Evolutionary conservation across 2,888 invertebrate species (phyloP).

Genomic region (Notocelia uddmanniana): DNA sequence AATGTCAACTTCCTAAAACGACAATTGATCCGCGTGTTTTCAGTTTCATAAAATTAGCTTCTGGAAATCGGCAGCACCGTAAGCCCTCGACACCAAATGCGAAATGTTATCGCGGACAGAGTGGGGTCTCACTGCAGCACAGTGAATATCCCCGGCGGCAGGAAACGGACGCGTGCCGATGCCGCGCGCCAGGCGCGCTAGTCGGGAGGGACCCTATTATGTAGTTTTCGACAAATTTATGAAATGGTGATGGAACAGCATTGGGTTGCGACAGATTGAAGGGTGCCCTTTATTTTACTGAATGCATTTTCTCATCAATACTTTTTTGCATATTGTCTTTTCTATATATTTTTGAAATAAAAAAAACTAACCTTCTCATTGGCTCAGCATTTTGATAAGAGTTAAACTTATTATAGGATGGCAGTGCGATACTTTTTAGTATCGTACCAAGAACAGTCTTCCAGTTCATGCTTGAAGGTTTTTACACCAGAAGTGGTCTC

Average conservation of each 20-base stretch:
- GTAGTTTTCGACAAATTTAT: constrained; percentile 16
- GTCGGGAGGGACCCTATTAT: not conserved
- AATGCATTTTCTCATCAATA: not conserved
- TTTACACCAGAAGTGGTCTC: too few species aligned
- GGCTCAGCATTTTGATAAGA: too few species aligned
- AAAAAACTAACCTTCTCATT: too few species aligned
- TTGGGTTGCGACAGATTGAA: not conserved
- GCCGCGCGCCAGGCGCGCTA: not conserved
- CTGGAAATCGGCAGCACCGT: not conserved
- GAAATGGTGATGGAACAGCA: constrained; percentile 6
- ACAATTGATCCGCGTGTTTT: too few species aligned
- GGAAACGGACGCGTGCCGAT: constrained; percentile 4
- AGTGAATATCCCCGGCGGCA: not conserved
- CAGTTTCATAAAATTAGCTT: not conserved
- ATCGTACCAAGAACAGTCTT: too few species aligned
- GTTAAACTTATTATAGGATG: too few species aligned
- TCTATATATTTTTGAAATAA: too few species aligned
- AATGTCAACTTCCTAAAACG: too few species aligned
- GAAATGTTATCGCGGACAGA: constrained; percentile 53
- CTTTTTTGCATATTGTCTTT: too few species aligned
- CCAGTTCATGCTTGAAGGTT: too few species aligned
- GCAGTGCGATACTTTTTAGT: too few species aligned
- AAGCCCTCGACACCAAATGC: constrained; percentile 48
- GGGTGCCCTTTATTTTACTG: not conserved
- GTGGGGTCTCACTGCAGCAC: not conserved